Conservation (phyloP, 2,797 vertebrate species). For the Florisuga fusca region DNA sequence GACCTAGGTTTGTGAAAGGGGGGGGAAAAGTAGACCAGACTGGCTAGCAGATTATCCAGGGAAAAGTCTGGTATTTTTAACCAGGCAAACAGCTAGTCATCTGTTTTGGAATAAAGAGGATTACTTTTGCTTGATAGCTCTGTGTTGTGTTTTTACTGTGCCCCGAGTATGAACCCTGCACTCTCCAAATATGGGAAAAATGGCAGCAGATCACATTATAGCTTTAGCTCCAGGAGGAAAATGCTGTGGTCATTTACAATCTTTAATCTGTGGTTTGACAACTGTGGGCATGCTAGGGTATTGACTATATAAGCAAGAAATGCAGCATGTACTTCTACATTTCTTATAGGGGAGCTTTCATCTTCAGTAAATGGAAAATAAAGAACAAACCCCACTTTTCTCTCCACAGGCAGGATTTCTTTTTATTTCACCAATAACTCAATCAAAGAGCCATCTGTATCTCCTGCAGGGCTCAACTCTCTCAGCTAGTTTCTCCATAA, state of each 20-base stretch:
- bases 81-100: slow-evolving; percentile 76
- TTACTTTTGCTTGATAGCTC: slow-evolving; percentile 70
- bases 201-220: not conserved
- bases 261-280: slow-evolving; percentile 38
- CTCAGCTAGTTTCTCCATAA: slow-evolving; percentile 1
- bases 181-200: slow-evolving; percentile 65
- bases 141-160: slow-evolving; percentile 58
- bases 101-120: slow-evolving; percentile 79
- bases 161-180: slow-evolving; percentile 65
- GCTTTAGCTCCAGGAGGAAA: slow-evolving; percentile 36
- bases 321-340: not conserved
- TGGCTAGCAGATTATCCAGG: slow-evolving; percentile 45
- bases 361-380: not conserved
- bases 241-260: slow-evolving; percentile 16
- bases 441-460: slow-evolving; percentile 37
- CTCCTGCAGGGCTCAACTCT: not conserved
- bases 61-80: slow-evolving; percentile 80
- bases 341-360: not conserved
- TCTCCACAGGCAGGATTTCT: not conserved
- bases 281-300: not conserved
- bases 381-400: not conserved
- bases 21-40: slow-evolving; percentile 15
- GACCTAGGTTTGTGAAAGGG: not conserved
- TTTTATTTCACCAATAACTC: slow-evolving; percentile 6
- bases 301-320: slow-evolving; percentile 25